These are phyloP conservation scores for Enteromius treurensis DNA, from an alignment of 2,797 vertebrate genomes.

Conservation along the genomic window DNA sequence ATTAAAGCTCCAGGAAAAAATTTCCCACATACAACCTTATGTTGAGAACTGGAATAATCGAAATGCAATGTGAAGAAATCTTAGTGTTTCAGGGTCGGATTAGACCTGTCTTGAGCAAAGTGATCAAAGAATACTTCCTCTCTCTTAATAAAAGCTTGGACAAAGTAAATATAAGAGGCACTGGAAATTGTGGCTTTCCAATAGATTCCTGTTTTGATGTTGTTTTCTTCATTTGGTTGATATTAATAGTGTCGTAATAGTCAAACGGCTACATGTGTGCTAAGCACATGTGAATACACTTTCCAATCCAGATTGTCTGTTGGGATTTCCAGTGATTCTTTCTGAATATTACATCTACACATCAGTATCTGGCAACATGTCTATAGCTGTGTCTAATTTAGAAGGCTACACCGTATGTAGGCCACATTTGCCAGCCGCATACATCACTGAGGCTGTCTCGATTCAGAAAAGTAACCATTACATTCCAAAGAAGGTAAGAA, in stretches of 20 bases:
- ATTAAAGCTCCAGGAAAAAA: conserved; percentile 11
- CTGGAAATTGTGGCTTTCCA: not conserved
- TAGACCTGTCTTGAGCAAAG: conserved; percentile 19
- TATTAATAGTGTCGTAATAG: not conserved
- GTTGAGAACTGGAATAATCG: not conserved
- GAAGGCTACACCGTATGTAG: not conserved
- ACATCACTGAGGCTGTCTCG: not conserved
- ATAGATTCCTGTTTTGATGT: not conserved
- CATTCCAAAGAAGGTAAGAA: not conserved
- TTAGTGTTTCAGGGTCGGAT: not conserved
- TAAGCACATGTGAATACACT: not conserved
- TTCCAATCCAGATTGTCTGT: not conserved
- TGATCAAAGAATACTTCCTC: conserved; percentile 3
- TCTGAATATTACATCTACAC: not conserved
- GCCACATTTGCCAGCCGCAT: not conserved
- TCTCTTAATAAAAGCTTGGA: not conserved
- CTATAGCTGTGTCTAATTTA: not conserved
- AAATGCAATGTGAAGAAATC: not conserved
- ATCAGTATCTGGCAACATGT: not conserved
- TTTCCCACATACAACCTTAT: not conserved
- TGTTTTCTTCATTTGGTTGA: not conserved
- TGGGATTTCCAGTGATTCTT: not conserved
- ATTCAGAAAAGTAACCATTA: not conserved
- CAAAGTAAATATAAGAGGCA: not conserved
- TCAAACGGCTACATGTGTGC: not conserved